A percentile compares a stretch with the other conserved stretches of the same genome.
Evolutionary conservation across 2,888 invertebrate genomes (phyloP).

Genomic region (Isoperla grammatica): DNA sequence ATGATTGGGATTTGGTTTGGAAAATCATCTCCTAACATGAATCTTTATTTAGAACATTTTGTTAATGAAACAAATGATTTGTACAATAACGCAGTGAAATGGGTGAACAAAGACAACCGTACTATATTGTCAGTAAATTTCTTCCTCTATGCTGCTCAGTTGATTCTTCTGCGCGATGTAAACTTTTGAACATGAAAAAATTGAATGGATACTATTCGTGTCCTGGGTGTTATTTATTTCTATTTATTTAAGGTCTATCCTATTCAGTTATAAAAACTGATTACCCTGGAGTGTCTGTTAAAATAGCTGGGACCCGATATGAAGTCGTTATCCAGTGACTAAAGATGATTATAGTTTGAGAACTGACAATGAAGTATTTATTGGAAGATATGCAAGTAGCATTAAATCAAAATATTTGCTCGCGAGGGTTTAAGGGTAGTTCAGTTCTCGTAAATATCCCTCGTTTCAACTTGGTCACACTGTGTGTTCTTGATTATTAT

Average conservation of each 20-base stretch:
- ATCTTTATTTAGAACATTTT: background rate
- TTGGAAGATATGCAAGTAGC: background rate
- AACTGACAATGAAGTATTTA: background rate
- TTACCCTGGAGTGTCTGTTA: too few relatives aligned
- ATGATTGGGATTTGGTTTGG: background rate
- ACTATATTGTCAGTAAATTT: background rate
- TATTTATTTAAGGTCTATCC: too few relatives aligned
- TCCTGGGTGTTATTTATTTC: too few relatives aligned
- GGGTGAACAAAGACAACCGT: too few relatives aligned
- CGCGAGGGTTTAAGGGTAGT: background rate
- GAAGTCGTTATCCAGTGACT: background rate
- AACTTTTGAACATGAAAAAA: background rate
- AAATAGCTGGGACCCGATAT: background rate
- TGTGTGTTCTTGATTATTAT: background rate
- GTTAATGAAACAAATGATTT: background rate
- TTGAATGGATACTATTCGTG: too few relatives aligned
- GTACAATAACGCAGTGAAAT: background rate
- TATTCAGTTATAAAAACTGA: too few relatives aligned
- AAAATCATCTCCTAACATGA: background rate
- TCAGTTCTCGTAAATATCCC: background rate
- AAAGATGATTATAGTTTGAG: background rate
- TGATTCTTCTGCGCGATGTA: background rate
- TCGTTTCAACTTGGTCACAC: background rate
- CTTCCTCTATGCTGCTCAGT: background rate
- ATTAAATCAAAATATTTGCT: background rate